Percentiles rank a stretch among this genome's conserved stretches.
Conservation (phyloP, 2,113 vertebrate species). For the Pandion haliaetus region DNA sequence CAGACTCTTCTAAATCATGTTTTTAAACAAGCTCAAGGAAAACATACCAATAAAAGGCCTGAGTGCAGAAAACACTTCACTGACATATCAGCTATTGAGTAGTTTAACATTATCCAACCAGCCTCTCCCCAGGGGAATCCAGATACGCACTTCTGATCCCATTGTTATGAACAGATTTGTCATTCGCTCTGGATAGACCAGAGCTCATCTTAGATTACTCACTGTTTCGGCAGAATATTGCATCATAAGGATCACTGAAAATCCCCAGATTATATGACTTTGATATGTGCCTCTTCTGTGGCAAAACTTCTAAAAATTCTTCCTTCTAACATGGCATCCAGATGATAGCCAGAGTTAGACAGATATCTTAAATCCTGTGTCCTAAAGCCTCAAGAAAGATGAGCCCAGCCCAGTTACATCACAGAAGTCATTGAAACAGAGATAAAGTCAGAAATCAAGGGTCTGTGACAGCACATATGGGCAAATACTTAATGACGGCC, state of each 20-base stretch:
- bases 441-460: neutral
- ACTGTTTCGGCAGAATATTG: neutral
- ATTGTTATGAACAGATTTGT: neutral
- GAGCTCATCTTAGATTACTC: neutral
- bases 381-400: neutral
- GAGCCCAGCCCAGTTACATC: neutral
- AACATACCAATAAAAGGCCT: neutral
- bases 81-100: neutral
- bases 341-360: neutral
- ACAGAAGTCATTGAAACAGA: neutral
- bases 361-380: neutral
- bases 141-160: neutral
- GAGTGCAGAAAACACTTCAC: neutral
- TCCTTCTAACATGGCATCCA: neutral
- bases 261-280: neutral
- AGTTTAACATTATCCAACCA: neutral
- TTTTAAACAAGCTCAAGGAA: neutral
- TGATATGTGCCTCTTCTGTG: neutral
- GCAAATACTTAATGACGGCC: neutral
- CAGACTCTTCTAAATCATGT: neutral
- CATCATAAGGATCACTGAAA: neutral
- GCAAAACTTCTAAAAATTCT: neutral
- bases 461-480: neutral
- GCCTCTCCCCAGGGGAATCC: neutral
- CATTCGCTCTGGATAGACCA: neutral